phyloP scores from a whole-genome alignment of 2,113 vertebrate species.

The Chaetorhynchus papuensis region DNA sequence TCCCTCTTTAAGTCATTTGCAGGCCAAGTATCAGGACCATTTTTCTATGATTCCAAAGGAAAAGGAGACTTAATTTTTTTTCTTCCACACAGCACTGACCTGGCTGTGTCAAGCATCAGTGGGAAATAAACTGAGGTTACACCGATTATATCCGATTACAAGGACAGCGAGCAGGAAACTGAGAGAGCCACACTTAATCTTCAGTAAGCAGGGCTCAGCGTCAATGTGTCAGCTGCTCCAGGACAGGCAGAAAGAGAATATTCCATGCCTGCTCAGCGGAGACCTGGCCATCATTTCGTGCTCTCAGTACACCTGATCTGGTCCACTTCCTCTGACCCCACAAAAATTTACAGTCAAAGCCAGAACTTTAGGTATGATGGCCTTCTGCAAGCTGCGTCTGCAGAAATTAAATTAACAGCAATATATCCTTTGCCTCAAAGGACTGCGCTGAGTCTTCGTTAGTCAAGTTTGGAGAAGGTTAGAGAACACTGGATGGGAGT shows the following conservation, averaged over 20 bases:
- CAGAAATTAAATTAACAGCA: conserved; percentile 24
- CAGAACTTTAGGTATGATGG: background rate
- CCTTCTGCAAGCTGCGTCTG: background rate
- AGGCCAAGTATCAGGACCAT: background rate
- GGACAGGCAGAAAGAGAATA: background rate
- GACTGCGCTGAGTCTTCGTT: background rate
- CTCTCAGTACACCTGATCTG: background rate
- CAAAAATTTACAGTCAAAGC: conserved; percentile 1
- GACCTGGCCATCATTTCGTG: background rate
- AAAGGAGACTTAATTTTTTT: background rate
- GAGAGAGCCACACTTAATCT: background rate
- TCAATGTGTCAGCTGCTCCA: background rate
- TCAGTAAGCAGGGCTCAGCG: background rate
- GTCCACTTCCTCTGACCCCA: background rate
- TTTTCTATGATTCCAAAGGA: background rate
- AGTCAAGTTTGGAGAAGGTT: background rate
- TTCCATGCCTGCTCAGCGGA: background rate
- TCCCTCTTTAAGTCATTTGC: background rate
- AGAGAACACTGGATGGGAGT: background rate
- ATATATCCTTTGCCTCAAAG: conserved; percentile 22
- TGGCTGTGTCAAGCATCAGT: background rate
- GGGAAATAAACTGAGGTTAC: background rate
- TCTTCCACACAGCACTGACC: background rate
- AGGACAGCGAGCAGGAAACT: background rate
- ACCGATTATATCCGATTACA: background rate